phyloP scores from a whole-genome alignment of 2,113 vertebrate genomes.

The Chinchilla lanigera region DNA sequence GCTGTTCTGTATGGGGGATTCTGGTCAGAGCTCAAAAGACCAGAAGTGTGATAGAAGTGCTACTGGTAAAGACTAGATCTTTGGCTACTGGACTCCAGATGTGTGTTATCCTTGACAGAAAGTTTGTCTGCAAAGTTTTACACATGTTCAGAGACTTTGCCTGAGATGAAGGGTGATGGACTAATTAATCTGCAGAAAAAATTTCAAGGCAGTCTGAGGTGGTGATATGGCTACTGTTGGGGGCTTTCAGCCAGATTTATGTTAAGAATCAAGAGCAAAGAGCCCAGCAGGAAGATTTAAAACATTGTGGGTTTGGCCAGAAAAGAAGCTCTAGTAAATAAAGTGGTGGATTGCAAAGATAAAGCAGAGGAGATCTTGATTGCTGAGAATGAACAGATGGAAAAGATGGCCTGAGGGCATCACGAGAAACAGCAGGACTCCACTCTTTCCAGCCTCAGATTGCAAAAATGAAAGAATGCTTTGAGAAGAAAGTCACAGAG shows the following conservation, averaged over 20 bases:
- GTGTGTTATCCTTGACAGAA: neutral
- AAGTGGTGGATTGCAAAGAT: neutral
- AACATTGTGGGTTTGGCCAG: neutral
- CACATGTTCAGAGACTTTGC: neutral
- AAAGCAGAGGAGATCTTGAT: neutral
- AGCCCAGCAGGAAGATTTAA: neutral
- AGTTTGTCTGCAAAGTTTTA: neutral
- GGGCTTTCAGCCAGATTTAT: neutral
- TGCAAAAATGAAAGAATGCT: neutral
- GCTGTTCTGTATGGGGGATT: neutral
- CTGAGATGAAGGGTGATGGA: neutral
- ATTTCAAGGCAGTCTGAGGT: neutral
- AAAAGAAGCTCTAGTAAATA: neutral
- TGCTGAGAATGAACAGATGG: neutral
- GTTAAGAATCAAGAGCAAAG: neutral
- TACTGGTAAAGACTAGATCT: neutral
- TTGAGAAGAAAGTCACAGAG: neutral
- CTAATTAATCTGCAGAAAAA: neutral
- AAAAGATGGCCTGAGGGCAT: neutral
- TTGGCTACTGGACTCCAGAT: neutral
- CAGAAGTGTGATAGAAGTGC: neutral
- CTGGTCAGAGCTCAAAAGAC: neutral
- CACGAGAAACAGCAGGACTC: neutral
- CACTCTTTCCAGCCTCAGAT: neutral
- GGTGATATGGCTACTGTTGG: neutral